Evolutionary conservation across 2,113 vertebrate species (phyloP).

Genomic region (Oryzias woworae): DNA sequence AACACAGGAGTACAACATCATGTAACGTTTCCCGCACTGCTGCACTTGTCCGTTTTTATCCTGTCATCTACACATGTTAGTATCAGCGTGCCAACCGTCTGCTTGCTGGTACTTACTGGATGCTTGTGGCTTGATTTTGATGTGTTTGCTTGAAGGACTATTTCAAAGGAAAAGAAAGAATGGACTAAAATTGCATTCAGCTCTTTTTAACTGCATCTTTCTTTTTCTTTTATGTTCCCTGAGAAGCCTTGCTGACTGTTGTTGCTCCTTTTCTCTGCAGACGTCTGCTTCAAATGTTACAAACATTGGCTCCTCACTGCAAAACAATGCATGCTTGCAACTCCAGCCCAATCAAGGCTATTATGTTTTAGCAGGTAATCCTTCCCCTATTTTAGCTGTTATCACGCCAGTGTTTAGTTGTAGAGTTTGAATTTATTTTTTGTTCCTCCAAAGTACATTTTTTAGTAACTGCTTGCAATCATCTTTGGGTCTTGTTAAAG

Average conservation of each 20-base stretch:
- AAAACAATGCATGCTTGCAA: background rate
- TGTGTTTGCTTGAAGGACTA: slow-evolving; percentile 18
- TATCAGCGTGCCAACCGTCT: no score
- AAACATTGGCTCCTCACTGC: slow-evolving; percentile 8
- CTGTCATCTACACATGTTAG: no score
- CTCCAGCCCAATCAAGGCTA: slow-evolving; percentile 3
- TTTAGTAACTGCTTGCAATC: background rate
- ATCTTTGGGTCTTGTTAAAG: no score
- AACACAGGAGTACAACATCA: no score
- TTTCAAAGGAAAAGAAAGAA: slow-evolving; percentile 13
- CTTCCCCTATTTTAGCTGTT: slow-evolving; percentile 6
- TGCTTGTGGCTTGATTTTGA: background rate
- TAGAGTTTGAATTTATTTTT: background rate
- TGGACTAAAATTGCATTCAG: slow-evolving; percentile 6
- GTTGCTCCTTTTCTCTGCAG: background rate
- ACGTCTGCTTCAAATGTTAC: background rate
- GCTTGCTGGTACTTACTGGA: no score
- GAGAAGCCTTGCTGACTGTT: slow-evolving; percentile 10
- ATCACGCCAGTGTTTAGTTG: slow-evolving; percentile 23
- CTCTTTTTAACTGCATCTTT: slow-evolving; percentile 10
- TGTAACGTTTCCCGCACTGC: no score
- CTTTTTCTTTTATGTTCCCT: slow-evolving; percentile 20
- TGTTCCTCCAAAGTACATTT: background rate
- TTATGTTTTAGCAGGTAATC: slow-evolving; percentile 8
- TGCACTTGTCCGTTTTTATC: no score